phyloP scores from a whole-genome alignment of 1,140 invertebrate species.

The Diachasma alloeum region DNA sequence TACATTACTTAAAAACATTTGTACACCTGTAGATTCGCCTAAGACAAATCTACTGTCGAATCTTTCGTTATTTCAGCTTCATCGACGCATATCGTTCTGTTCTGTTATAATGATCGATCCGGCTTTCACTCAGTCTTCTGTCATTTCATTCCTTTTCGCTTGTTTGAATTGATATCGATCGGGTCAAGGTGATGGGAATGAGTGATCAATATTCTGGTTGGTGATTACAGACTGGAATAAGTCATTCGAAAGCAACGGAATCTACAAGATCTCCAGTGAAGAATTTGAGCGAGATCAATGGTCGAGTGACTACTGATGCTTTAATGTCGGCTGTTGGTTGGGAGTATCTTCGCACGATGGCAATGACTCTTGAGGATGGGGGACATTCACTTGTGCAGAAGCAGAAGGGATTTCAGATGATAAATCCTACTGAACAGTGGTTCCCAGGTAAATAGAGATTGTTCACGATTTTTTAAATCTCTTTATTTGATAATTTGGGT shows the following conservation, averaged over 20 bases:
- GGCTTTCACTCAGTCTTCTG: background rate
- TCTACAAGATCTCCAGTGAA: conserved; percentile 82
- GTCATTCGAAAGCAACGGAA: conserved; percentile 78
- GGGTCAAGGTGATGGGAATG: background rate
- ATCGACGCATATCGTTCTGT: too few species aligned
- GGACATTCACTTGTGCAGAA: conserved; percentile 72
- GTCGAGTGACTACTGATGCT: conserved; percentile 72
- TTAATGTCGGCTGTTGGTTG: conserved; percentile 77
- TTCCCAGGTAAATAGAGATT: conserved; percentile 83
- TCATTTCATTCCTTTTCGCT: background rate
- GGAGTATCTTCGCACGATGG: conserved; percentile 79
- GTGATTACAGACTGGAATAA: conserved; percentile 68
- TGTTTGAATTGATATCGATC: background rate
- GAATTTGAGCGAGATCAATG: conserved; percentile 80
- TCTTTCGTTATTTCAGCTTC: too few species aligned
- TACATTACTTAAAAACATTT: too few species aligned
- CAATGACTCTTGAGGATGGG: conserved; percentile 73
- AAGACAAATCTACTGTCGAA: too few species aligned
- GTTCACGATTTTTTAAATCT: too few species aligned
- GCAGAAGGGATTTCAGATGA: conserved; percentile 81
- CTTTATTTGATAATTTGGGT: too few species aligned
- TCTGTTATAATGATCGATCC: too few species aligned
- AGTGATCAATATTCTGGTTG: conserved; percentile 28
- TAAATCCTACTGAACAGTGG: conserved; percentile 88
- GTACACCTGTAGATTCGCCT: too few species aligned